These are phyloP conservation scores for Xiphias gladius DNA, from an alignment of 2,113 vertebrate species.

Conservation along the genomic window DNA sequence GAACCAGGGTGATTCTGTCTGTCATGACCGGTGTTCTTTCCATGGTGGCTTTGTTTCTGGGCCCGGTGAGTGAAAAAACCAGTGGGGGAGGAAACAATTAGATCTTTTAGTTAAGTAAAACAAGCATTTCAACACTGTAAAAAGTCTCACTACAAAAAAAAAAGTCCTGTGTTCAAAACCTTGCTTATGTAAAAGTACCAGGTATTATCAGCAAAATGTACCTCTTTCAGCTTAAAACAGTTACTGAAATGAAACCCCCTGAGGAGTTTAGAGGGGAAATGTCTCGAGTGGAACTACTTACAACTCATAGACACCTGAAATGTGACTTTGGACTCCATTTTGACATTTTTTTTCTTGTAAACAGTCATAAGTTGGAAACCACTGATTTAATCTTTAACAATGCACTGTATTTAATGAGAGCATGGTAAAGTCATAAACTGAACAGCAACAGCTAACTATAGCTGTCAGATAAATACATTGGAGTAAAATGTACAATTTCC, in stretches of 20 bases:
- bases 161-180: too few species aligned
- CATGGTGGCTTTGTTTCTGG: conserved; percentile 73
- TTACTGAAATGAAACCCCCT: neutral
- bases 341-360: neutral
- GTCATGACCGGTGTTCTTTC: conserved; percentile 59
- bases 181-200: neutral
- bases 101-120: neutral
- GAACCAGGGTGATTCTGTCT: conserved; percentile 77
- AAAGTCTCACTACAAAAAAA: neutral
- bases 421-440: neutral
- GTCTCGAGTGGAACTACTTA: neutral
- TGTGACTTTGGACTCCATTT: neutral
- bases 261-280: too few species aligned
- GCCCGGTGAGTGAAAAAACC: conserved; percentile 71
- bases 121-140: neutral
- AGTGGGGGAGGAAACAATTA: neutral
- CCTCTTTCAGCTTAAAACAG: neutral
- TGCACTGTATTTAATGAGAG: neutral
- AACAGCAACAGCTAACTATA: neutral
- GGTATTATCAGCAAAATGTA: neutral
- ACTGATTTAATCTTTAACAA: neutral
- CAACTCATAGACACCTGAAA: neutral
- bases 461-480: too few species aligned
- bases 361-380: neutral
- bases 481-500: too few species aligned